Evolutionary conservation across 2,113 vertebrate species (phyloP).

Genomic region (Oreochromis spilurus): DNA sequence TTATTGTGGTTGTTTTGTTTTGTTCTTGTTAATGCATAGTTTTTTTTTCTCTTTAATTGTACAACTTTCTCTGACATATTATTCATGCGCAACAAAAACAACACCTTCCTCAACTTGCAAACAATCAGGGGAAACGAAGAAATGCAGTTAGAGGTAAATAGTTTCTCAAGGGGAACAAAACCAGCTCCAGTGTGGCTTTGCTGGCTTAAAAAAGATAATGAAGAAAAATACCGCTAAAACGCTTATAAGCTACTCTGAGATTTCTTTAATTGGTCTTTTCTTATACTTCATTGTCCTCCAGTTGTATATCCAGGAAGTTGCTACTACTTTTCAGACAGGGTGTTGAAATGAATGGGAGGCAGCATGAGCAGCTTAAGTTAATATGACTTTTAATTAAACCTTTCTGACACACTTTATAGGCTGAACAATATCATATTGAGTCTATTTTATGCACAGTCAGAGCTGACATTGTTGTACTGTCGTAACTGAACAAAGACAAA

Average conservation of each 20-base stretch:
- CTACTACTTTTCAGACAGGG: neutral
- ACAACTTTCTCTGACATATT: neutral
- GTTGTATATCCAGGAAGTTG: neutral
- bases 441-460: neutral
- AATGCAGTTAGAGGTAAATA: neutral
- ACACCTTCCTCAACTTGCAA: neutral
- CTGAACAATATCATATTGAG: neutral
- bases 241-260: neutral
- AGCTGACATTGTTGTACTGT: neutral
- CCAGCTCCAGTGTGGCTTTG: neutral
- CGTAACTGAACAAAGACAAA: neutral
- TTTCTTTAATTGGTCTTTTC: neutral
- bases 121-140: neutral
- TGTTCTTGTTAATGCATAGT: neutral
- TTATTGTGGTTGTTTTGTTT: neutral
- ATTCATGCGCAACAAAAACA: neutral
- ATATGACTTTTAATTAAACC: neutral
- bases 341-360: neutral
- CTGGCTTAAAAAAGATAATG: conserved; percentile 12
- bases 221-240: neutral
- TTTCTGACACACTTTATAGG: neutral
- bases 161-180: conserved; percentile 9
- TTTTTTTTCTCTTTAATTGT: neutral
- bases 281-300: neutral
- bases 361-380: neutral